A percentile compares a stretch with the other conserved stretches of the same genome.
Conservation (phyloP, 2,797 vertebrate species). For the Syngnathus acus region DNA sequence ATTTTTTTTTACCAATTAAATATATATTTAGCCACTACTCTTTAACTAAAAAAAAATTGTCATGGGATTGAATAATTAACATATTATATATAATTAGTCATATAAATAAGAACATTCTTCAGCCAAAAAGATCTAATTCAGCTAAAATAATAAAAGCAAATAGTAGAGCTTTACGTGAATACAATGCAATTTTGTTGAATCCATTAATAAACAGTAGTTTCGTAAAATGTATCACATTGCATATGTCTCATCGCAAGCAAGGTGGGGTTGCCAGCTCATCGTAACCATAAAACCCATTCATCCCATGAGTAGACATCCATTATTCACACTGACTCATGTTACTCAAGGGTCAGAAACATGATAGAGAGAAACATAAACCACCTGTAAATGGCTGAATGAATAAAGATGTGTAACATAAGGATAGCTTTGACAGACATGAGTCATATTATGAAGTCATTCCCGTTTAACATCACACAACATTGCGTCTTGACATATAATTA, state of each 20-base stretch:
- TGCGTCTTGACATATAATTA: background rate
- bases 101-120: background rate
- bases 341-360: constrained; percentile 20
- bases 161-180: no score
- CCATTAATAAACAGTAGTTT: no score
- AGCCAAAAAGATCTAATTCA: background rate
- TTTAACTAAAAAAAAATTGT: background rate
- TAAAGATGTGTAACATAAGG: constrained; percentile 28
- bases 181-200: no score
- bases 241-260: background rate
- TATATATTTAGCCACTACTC: background rate
- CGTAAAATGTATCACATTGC: background rate
- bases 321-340: constrained; percentile 10
- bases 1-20: no score
- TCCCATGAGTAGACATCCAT: constrained; percentile 9
- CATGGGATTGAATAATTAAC: background rate
- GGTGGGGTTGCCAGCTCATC: background rate
- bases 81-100: no score
- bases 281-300: constrained; percentile 13
- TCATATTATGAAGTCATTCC: constrained; percentile 15
- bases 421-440: constrained; percentile 11
- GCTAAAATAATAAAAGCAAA: background rate
- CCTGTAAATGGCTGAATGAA: constrained; percentile 12
- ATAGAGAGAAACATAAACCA: constrained; percentile 27
- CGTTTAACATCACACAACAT: background rate